Conservation (phyloP, 92 coral and sea anemone genomes). For the Siderastrea radians region DNA sequence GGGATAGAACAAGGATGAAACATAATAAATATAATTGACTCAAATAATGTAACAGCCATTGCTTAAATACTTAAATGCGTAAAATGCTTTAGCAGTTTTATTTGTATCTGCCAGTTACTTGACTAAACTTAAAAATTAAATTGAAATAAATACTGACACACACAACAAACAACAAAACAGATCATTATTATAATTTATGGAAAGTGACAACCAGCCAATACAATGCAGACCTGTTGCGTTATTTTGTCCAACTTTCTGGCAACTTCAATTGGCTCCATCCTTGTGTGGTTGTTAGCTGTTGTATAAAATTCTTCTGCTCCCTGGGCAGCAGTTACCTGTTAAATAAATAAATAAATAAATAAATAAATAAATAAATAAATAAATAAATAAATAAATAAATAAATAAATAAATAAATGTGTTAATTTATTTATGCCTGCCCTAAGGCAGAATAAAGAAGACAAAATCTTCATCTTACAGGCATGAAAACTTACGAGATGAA, state of each 20-base stretch:
- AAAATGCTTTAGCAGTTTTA: too few relatives aligned
- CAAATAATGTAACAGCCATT: too few relatives aligned
- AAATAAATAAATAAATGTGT: neutral
- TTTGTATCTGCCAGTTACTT: too few relatives aligned
- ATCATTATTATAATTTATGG: neutral
- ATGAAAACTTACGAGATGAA: slow-evolving; percentile 81
- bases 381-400: neutral
- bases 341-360: neutral
- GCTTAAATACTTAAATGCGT: neutral
- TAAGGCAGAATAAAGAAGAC: neutral
- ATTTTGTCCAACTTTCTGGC: slow-evolving; percentile 85
- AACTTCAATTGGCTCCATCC: slow-evolving; percentile 81
- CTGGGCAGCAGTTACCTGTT: slow-evolving; percentile 88
- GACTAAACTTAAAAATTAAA: too few relatives aligned
- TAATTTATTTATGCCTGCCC: neutral
- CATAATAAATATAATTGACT: too few relatives aligned
- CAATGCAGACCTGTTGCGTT: slow-evolving; percentile 80
- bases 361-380: too few relatives aligned
- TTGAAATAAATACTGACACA: neutral
- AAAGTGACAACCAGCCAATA: neutral
- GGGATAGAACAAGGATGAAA: too few relatives aligned
- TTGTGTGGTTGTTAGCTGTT: slow-evolving; percentile 74
- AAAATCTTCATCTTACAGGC: neutral
- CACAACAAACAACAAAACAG: too few relatives aligned
- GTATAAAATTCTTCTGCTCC: slow-evolving; percentile 96